Percentiles rank a stretch among this genome's conserved stretches.
phyloP scores from a whole-genome alignment of 2,888 invertebrate genomes.

The Pharmacophagus antenor region DNA sequence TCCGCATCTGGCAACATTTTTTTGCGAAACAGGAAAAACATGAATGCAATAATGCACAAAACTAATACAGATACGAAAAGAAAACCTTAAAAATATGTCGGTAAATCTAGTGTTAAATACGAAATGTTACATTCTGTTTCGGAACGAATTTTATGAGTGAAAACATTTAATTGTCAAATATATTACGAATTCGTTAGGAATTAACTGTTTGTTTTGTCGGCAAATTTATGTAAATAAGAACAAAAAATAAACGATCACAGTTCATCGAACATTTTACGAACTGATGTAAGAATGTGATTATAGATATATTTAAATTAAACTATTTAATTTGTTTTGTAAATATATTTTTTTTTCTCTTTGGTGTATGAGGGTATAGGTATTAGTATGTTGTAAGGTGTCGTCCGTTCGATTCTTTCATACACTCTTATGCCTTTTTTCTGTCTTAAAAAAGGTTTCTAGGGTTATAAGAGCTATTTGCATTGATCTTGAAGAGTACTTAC shows the following conservation, averaged over 20 bases:
- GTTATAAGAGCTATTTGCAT: not conserved
- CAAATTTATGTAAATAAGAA: not conserved
- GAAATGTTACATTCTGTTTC: not conserved
- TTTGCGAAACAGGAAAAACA: too few species aligned
- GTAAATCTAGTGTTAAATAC: too few species aligned
- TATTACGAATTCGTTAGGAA: not conserved
- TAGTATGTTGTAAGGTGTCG: conserved; percentile 22
- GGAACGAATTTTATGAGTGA: too few species aligned
- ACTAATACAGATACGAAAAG: too few species aligned
- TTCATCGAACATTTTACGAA: conserved; percentile 20
- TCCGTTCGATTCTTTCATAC: not conserved
- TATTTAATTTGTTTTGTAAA: conserved; percentile 41
- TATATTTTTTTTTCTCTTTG: conserved; percentile 23
- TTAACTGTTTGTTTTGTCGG: not conserved
- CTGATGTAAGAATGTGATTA: conserved; percentile 57
- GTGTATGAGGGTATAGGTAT: conserved; percentile 30
- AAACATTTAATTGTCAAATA: too few species aligned
- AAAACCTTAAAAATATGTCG: too few species aligned
- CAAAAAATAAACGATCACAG: not conserved
- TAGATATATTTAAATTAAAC: conserved; percentile 50
- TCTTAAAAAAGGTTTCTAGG: not conserved
- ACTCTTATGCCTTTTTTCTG: not conserved
- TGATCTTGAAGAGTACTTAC: not conserved
- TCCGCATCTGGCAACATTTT: too few species aligned
- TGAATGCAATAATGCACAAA: too few species aligned